Evolutionary conservation across 1,140 invertebrate species (phyloP), one percentile per base, ranked within the genome.

Genomic region (Hydropsyche tenuis): DNA sequence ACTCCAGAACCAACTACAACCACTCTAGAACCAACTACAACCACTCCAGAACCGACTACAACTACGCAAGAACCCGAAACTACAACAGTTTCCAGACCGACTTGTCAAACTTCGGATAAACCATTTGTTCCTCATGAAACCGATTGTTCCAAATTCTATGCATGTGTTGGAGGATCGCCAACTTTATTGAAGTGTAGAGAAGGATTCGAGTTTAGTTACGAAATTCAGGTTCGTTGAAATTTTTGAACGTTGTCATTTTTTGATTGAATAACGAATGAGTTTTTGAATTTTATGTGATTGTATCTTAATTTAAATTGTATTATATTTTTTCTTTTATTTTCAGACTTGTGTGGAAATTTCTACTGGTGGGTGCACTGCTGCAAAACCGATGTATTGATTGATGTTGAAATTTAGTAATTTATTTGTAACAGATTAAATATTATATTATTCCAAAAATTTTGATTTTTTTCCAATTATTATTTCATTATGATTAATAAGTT

Each of bases 291-390:
- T n/a, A n/a, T n/a, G n/a, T n/a, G n/a, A n/a, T n/a, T n/a, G n/a
- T n/a, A n/a, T n/a, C n/a, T 23, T 23, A 6, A 12, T 22, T 3
- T 7, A 7, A 23, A 27, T 23, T 11, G 2, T 62, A 3, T 7
- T 22, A 14, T 62, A 4, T 3, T 43, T 64, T 3, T 3, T 37
- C 2, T 66, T 60, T 25, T 20, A 18, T 20, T 56, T 56, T 12
- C 18, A 70, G 69, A 30, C 16, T 3, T 70, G 69, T 18, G 69
- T 56, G 6, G 22, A 16, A n/a, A 70, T 70, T 56, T 56, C 69
- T n/a, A 14, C 7, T 7, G 16, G 27, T 27, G 69, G 69, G 7
- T 70, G 69, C 22, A 16, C 53, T 30, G n/a, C 69, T 7, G 16
- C 30, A 37, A 37, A 37, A 37, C 30, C 30, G 9, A 4, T 4